Evolutionary conservation across 2,888 invertebrate species (phyloP).

Genomic region (Germaria angustata): DNA sequence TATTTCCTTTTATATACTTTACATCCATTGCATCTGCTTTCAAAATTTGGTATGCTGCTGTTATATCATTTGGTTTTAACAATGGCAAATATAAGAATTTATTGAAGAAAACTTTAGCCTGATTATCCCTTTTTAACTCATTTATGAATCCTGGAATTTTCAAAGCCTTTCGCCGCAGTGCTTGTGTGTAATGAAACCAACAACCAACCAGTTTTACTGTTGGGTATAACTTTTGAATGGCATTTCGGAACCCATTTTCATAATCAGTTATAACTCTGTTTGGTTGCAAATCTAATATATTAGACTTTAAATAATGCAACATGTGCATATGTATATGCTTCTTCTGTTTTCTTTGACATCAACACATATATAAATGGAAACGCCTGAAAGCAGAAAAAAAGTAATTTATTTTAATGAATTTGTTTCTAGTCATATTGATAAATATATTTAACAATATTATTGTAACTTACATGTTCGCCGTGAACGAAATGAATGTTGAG

Average conservation of each 20-base stretch:
- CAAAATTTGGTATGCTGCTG: slow-evolving; percentile 50
- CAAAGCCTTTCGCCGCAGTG: slow-evolving; percentile 49
- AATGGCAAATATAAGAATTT: slow-evolving; percentile 57
- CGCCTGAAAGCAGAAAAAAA: slow-evolving; percentile 28
- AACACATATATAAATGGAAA: slow-evolving; percentile 56
- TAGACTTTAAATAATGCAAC: slow-evolving; percentile 52
- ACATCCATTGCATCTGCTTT: slow-evolving; percentile 51
- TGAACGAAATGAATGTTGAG: slow-evolving; percentile 54
- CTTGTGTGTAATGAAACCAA: slow-evolving; percentile 50
- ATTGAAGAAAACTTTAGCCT: slow-evolving; percentile 46
- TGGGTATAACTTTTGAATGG: slow-evolving; percentile 35
- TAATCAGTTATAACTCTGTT: slow-evolving; percentile 48
- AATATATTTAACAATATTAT: slow-evolving; percentile 26
- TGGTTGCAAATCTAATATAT: slow-evolving; percentile 53
- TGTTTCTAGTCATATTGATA: slow-evolving; percentile 31
- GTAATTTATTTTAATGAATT: too few relatives aligned
- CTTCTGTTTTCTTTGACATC: slow-evolving; percentile 56
- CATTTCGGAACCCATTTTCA: slow-evolving; percentile 47
- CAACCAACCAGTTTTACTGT: slow-evolving; percentile 38
- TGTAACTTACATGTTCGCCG: slow-evolving; percentile 50
- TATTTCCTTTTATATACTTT: slow-evolving; percentile 29
- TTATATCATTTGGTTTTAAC: slow-evolving; percentile 52
- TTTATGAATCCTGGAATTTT: slow-evolving; percentile 52
- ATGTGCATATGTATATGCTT: slow-evolving; percentile 49
- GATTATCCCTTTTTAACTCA: slow-evolving; percentile 44